A percentile compares a stretch with the other conserved stretches of the same genome.
Evolutionary conservation across 2,888 invertebrate species (phyloP).

Genomic region (Malachius bipustulatus): DNA sequence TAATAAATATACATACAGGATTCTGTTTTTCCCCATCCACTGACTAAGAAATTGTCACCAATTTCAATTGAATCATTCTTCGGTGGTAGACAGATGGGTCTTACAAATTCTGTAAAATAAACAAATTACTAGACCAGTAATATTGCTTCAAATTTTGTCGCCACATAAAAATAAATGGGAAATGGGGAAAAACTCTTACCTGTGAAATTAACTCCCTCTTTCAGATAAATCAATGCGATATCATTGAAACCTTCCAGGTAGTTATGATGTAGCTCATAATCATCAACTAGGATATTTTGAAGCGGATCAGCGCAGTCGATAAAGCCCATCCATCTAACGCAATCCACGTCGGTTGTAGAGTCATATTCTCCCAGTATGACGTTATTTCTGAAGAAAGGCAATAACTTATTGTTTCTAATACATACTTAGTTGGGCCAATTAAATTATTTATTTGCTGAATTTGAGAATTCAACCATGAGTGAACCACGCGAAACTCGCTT

Average conservation of each 20-base stretch:
- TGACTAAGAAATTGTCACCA: conserved; percentile 1
- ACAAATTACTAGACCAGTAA: not conserved
- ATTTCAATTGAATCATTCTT: not conserved
- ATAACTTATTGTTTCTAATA: no score
- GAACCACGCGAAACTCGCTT: no score
- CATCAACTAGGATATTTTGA: conserved; percentile 31
- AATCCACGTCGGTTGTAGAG: conserved; percentile 31
- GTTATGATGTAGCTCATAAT: conserved; percentile 30
- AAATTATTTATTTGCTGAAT: no score
- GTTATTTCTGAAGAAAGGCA: no score
- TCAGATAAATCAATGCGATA: conserved; percentile 35
- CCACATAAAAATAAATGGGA: not conserved
- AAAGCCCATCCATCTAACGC: conserved; percentile 29
- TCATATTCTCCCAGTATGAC: conserved; percentile 38
- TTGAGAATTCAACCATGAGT: no score
- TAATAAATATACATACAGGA: conserved; percentile 7
- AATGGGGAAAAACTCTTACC: conserved; percentile 33
- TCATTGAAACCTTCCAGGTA: conserved; percentile 35
- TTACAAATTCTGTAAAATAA: conserved; percentile 13
- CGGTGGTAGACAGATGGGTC: conserved; percentile 13
- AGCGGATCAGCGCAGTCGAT: conserved; percentile 33
- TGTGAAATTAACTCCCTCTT: conserved; percentile 28
- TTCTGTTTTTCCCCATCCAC: conserved; percentile 15
- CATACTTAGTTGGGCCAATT: no score
- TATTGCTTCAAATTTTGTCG: not conserved